Conservation (phyloP, 2,888 invertebrate species). For the Trachelus troglodyta region DNA sequence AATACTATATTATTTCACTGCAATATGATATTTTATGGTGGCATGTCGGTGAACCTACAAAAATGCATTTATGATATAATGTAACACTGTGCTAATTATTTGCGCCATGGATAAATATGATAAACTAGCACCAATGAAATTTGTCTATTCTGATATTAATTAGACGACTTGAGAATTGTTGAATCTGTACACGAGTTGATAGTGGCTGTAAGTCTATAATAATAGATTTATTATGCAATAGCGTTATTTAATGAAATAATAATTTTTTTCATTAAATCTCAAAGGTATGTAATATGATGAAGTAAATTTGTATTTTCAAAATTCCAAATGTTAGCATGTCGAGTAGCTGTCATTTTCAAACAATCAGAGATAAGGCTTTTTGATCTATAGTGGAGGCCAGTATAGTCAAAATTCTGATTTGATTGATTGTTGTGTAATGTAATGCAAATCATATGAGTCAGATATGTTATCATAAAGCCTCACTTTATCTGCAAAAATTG, state of each 20-base stretch:
- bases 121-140: no score
- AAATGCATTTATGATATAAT: not conserved
- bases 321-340: no score
- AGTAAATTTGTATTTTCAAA: no score
- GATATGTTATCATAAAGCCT: not conserved
- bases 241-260: not conserved
- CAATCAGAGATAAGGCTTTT: no score
- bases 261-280: not conserved
- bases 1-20: not conserved
- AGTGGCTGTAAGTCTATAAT: not conserved
- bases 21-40: not conserved
- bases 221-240: no score
- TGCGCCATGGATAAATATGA: no score
- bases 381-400: not conserved
- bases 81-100: not conserved
- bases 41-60: not conserved
- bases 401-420: not conserved
- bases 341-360: no score
- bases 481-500: not conserved
- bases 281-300: no score
- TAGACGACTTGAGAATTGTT: not conserved
- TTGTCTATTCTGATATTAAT: not conserved
- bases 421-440: not conserved
- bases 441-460: not conserved
- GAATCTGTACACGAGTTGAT: not conserved